Evolutionary conservation across 2,113 vertebrate genomes (phyloP).

Genomic region (Gymnobelideus leadbeateri): DNA sequence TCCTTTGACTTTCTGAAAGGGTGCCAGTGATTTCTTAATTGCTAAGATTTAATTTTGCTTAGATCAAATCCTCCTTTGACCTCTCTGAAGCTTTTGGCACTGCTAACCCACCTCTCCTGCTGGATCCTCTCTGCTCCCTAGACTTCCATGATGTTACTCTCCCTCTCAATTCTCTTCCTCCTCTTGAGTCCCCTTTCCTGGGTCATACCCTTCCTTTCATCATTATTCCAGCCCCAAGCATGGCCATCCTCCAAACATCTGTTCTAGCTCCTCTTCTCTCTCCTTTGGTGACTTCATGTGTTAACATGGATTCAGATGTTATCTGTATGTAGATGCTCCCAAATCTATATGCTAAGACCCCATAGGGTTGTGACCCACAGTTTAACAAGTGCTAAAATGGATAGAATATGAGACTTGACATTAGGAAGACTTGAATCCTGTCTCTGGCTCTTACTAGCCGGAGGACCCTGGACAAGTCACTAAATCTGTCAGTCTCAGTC

Average conservation of each 20-base stretch:
- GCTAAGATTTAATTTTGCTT: too few relatives aligned
- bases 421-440: background rate
- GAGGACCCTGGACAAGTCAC: background rate
- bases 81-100: background rate
- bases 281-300: background rate
- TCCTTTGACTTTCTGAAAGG: background rate
- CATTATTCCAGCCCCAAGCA: background rate
- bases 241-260: background rate
- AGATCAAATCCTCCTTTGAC: background rate
- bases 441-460: background rate
- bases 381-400: too few relatives aligned
- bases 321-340: background rate
- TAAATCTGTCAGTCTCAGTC: background rate
- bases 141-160: background rate
- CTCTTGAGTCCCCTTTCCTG: background rate
- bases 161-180: background rate
- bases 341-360: background rate
- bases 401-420: background rate
- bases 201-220: background rate
- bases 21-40: background rate
- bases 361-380: background rate
- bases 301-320: background rate
- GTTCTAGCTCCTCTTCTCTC: background rate
- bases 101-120: background rate
- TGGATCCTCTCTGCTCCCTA: background rate